phyloP scores from a whole-genome alignment of 2,888 invertebrate genomes.

The Noctua comes region DNA sequence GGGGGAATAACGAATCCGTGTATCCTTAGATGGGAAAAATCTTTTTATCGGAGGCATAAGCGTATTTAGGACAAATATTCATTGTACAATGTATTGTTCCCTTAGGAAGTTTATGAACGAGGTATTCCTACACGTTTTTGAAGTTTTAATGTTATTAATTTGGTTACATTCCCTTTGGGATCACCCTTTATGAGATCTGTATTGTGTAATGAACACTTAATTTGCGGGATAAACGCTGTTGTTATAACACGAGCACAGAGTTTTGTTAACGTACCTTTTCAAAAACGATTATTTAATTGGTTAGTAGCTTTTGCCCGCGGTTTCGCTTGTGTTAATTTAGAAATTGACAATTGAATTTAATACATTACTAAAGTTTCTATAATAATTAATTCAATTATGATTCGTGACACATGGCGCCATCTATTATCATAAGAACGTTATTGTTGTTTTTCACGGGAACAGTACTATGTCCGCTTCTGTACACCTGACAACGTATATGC shows the following conservation, averaged over 20 bases:
- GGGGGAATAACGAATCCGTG: slow-evolving; percentile 44
- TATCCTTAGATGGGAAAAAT: slow-evolving; percentile 11
- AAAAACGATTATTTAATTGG: neutral
- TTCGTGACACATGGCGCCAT: too few species aligned
- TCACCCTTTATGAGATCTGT: neutral
- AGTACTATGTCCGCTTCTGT: too few species aligned
- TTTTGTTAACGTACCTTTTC: neutral
- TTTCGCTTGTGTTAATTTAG: too few species aligned
- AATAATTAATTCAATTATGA: too few species aligned
- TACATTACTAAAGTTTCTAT: too few species aligned
- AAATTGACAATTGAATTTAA: too few species aligned
- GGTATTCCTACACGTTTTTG: neutral
- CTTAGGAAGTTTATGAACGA: slow-evolving; percentile 2
- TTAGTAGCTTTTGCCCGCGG: too few species aligned
- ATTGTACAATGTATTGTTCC: slow-evolving; percentile 28
- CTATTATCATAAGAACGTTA: too few species aligned
- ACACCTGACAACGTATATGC: too few species aligned
- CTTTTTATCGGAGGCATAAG: slow-evolving; percentile 21
- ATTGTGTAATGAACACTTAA: neutral
- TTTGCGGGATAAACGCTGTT: neutral
- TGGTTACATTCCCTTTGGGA: neutral
- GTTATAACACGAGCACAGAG: neutral
- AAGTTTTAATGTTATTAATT: slow-evolving; percentile 14
- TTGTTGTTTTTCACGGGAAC: too few species aligned
- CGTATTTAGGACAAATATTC: slow-evolving; percentile 34